phyloP scores from a whole-genome alignment of 1,140 invertebrate species.

The Tetragonula clypearis region DNA sequence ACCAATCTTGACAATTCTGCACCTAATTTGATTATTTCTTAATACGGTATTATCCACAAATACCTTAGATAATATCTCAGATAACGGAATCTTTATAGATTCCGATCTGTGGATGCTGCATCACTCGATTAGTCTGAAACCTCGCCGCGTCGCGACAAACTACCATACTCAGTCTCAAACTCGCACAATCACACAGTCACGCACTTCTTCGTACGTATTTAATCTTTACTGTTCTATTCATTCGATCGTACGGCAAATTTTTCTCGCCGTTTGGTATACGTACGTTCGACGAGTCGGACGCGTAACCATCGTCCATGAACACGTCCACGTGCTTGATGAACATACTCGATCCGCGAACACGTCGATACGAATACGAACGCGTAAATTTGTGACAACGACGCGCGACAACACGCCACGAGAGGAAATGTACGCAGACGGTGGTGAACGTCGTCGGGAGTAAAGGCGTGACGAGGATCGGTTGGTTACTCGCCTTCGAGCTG shows the following conservation, averaged over 20 bases:
- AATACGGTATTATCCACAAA: background rate
- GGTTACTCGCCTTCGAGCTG: constrained; percentile 4
- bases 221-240: background rate
- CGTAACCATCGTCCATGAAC: constrained; percentile 66
- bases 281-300: constrained; percentile 56
- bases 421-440: background rate
- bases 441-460: background rate
- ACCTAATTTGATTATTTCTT: background rate
- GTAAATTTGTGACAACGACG: constrained; percentile 1
- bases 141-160: background rate
- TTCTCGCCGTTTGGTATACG: constrained; percentile 19
- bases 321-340: constrained; percentile 63
- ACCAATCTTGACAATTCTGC: background rate
- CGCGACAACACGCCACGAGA: background rate
- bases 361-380: background rate
- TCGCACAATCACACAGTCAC: background rate
- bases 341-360: constrained; percentile 27
- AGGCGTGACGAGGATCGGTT: constrained; percentile 32
- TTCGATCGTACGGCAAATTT: background rate
- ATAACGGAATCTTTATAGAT: background rate
- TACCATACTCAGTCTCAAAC: background rate
- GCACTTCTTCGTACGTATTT: too few species aligned
- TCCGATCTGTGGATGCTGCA: background rate
- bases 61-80: background rate
- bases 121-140: background rate